Conservation (phyloP, 2,888 invertebrate species). For the Drosophila formosana region DNA sequence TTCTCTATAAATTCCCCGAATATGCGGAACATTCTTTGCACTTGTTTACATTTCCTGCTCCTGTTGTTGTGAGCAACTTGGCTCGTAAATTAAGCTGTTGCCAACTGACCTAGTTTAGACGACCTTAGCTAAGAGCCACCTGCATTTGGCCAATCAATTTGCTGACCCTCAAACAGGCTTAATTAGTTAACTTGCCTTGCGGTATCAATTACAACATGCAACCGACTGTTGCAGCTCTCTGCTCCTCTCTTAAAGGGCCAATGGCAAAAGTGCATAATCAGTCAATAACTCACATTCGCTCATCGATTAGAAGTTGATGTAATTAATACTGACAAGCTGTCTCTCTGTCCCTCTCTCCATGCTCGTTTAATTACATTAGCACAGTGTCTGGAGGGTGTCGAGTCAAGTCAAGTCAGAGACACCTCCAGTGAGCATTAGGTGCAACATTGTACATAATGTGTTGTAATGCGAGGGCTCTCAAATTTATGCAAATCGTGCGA, state of each 20-base stretch:
- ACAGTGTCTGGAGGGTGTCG: constrained; percentile 9
- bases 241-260: constrained; percentile 10
- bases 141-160: constrained; percentile 47
- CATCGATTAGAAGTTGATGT: constrained; percentile 43
- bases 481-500: constrained; percentile 58
- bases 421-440: neutral
- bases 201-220: constrained; percentile 49
- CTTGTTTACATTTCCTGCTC: constrained; percentile 4
- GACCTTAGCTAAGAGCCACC: constrained; percentile 37
- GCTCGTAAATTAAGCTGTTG: constrained; percentile 2
- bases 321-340: constrained; percentile 33
- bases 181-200: constrained; percentile 54
- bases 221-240: constrained; percentile 16
- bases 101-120: constrained; percentile 16
- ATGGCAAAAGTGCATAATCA: constrained; percentile 18
- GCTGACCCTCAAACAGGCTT: constrained; percentile 32
- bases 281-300: constrained; percentile 6
- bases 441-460: constrained; percentile 25
- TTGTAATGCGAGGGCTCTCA: constrained; percentile 50
- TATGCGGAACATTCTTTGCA: neutral
- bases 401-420: neutral
- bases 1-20: constrained; percentile 19
- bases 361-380: constrained; percentile 21
- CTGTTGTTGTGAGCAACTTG: neutral
- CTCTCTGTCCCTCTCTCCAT: constrained; percentile 20